Evolutionary conservation across 2,113 vertebrate genomes (phyloP), one percentile per base, ranked within the genome.

Genomic region (Calyptomena viridis): DNA sequence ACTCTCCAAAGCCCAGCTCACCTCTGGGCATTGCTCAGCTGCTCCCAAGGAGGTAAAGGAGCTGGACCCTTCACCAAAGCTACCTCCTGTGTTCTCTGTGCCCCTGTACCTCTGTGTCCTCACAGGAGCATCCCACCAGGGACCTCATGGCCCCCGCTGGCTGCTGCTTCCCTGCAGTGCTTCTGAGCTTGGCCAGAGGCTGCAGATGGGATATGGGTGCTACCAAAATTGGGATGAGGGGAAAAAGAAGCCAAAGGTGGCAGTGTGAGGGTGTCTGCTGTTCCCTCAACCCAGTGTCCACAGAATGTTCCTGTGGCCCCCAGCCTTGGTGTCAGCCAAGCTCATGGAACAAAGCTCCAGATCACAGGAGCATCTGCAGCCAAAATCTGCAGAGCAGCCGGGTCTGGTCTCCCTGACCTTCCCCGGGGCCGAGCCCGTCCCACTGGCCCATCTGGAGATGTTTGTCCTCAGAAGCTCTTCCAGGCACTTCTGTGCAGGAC

Each of bases 391-490:
- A 56, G 53, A 91, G 81, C 92, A 94, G 87, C 84, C 74, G 46
- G 55, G 81, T 59, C 93, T 23, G 5, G 3, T 79, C 62, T 72
- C 78, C 1, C 3, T 1, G 8, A 87, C 82, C 82, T 93, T 79
- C 94, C 87, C 88, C 35, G 85, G 71, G 94, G 74, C 86, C 1
- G 10, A 77, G 56, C 85, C 88, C 1, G 0, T 93, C 90, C 62
- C 1, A 2, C 90, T 52, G 82, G 71, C 78, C 95, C 96, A 92
- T 85, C 88, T 93, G 90, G 90, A 96, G 95, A 88, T 88, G 79
- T 85, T 92, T 96, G 94, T 92, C 82, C 90, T 92, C 88, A 58
- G 58, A 88, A 90, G 68, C 68, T 90, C 85, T 86, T 84, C 90
- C 85, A 52, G 85, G 40, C 2, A 0, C 92, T 33, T 73, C 83